Evolutionary conservation across 1,140 invertebrate species (phyloP).

Genomic region (Lordiphosa clarofinis): DNA sequence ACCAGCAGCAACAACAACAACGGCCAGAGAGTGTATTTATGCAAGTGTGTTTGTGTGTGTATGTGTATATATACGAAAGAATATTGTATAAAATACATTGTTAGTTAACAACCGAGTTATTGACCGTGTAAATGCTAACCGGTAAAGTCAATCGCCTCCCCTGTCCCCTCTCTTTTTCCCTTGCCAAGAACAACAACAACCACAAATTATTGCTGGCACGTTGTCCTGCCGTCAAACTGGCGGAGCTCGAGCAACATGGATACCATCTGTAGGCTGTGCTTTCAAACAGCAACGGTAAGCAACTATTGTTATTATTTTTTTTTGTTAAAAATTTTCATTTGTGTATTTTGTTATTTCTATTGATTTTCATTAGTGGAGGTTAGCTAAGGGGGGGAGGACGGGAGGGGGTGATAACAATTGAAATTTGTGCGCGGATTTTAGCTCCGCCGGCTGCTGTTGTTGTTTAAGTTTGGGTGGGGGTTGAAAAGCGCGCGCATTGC

Average conservation of each 20-base stretch:
- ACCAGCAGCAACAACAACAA: constrained; percentile 25
- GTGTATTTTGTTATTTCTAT: constrained; percentile 77
- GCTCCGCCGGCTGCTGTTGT: constrained; percentile 11
- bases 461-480: constrained; percentile 46
- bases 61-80: constrained; percentile 37
- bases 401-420: constrained; percentile 35
- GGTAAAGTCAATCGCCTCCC: constrained; percentile 50
- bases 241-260: constrained; percentile 64
- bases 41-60: constrained; percentile 12
- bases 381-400: constrained; percentile 1
- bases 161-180: constrained; percentile 11
- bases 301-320: constrained; percentile 11
- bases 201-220: constrained; percentile 40
- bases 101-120: constrained; percentile 14
- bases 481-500: constrained; percentile 71
- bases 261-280: constrained; percentile 79
- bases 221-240: constrained; percentile 55
- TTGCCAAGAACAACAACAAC: constrained; percentile 23
- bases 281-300: constrained; percentile 79
- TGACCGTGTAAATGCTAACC: constrained; percentile 42
- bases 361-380: constrained; percentile 61
- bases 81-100: constrained; percentile 35
- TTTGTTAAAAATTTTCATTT: constrained; percentile 22
- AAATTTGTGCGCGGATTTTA: constrained; percentile 48
- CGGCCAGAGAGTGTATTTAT: constrained; percentile 27